phyloP scores from a whole-genome alignment of 2,113 vertebrate genomes.

The Rynchops niger region DNA sequence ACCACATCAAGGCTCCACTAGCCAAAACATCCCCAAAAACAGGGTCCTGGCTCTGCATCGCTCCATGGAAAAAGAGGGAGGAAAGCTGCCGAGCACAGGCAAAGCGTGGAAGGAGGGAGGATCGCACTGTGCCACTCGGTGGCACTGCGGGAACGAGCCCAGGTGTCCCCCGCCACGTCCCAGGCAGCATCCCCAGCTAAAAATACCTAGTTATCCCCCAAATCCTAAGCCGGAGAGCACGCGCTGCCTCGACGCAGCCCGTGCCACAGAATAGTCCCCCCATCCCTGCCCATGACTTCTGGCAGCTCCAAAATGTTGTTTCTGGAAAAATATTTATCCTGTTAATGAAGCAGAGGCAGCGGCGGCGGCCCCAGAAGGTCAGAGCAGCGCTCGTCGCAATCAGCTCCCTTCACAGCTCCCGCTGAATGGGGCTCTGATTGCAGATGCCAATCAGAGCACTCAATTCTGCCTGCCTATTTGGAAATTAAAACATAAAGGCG shows the following conservation, averaged over 20 bases:
- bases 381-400: slow-evolving; percentile 57
- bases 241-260: background rate
- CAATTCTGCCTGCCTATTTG: slow-evolving; percentile 63
- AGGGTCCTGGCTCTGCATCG: background rate
- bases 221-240: fast-evolving
- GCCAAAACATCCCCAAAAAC: background rate
- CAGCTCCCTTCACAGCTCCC: slow-evolving; percentile 52
- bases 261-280: background rate
- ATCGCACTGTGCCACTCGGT: background rate
- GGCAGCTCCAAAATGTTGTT: slow-evolving; percentile 67
- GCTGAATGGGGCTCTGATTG: slow-evolving; percentile 72
- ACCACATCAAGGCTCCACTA: fast-evolving
- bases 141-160: background rate
- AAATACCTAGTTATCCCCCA: background rate
- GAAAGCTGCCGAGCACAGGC: background rate
- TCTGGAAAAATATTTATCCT: slow-evolving; percentile 75
- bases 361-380: slow-evolving; percentile 59
- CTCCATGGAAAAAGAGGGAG: background rate
- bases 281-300: slow-evolving; percentile 33
- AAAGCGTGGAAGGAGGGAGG: background rate
- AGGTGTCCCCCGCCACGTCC: background rate
- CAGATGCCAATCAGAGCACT: slow-evolving; percentile 68
- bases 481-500: slow-evolving; percentile 72
- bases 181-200: background rate
- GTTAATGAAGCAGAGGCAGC: slow-evolving; percentile 66